Percentiles rank a stretch among this genome's conserved stretches.
Evolutionary conservation across 2,888 invertebrate genomes (phyloP).

Genomic region (Uloborus plumipes): DNA sequence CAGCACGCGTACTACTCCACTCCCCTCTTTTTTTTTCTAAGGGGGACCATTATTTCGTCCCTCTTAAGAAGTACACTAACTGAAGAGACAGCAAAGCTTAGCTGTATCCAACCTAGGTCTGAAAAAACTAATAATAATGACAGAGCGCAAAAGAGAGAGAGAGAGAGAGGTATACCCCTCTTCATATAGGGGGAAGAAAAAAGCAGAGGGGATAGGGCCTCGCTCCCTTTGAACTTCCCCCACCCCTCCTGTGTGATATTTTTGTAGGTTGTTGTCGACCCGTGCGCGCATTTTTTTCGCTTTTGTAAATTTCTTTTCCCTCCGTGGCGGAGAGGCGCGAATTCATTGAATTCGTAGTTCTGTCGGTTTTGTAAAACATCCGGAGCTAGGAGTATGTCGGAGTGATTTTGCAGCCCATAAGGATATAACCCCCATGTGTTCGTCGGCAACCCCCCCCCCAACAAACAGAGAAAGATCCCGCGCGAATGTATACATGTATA

Average conservation of each 20-base stretch:
- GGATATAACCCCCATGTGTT: slow-evolving; percentile 32
- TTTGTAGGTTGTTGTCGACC: slow-evolving; percentile 56
- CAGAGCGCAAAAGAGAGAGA: slow-evolving; percentile 11
- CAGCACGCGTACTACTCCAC: slow-evolving; percentile 13
- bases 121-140: slow-evolving; percentile 15
- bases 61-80: slow-evolving; percentile 57
- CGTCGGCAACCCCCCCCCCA: neutral
- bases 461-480: too few species aligned
- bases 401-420: slow-evolving; percentile 60
- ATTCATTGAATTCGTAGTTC: slow-evolving; percentile 62
- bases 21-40: slow-evolving; percentile 38
- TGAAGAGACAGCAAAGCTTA: slow-evolving; percentile 42
- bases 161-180: slow-evolving; percentile 22
- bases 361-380: slow-evolving; percentile 62
- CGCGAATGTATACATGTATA: too few species aligned
- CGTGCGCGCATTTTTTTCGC: slow-evolving; percentile 13
- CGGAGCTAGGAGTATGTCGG: slow-evolving; percentile 46
- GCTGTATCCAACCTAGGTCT: slow-evolving; percentile 11
- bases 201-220: slow-evolving; percentile 28
- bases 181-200: slow-evolving; percentile 60
- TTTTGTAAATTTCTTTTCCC: neutral
- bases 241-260: slow-evolving; percentile 27
- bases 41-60: slow-evolving; percentile 2
- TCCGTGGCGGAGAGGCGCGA: slow-evolving; percentile 33
- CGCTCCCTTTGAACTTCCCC: slow-evolving; percentile 46